These are phyloP conservation scores for Bugula neritina DNA, from an alignment of 2,888 invertebrate genomes.

Conservation along the genomic window DNA sequence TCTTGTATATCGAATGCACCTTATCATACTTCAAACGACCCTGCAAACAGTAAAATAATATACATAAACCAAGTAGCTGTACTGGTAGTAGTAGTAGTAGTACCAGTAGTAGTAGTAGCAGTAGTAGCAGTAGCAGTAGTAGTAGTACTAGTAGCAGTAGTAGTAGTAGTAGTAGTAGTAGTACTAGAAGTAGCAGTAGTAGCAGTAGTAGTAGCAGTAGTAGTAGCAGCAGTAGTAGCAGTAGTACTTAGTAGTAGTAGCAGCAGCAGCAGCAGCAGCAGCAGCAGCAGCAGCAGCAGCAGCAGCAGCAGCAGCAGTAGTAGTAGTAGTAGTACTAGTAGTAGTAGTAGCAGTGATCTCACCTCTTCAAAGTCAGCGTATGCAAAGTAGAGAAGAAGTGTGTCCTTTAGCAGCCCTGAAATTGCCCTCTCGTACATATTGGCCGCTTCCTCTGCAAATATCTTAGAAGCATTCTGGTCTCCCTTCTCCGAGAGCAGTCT, in stretches of 20 bases:
- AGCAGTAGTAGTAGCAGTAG: conserved; percentile 27
- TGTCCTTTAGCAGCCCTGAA: conserved; percentile 77
- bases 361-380: conserved; percentile 96
- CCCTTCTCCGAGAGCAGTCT: conserved; percentile 90
- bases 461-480: conserved; percentile 83
- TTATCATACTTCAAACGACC: conserved; percentile 90
- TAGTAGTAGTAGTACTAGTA: conserved; percentile 26
- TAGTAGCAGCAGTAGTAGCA: conserved; percentile 26
- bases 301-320: conserved; percentile 27
- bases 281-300: conserved; percentile 26
- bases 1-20: conserved; percentile 90
- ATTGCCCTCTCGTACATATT: conserved; percentile 92
- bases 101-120: conserved; percentile 29
- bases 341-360: conserved; percentile 28
- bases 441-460: conserved; percentile 87
- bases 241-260: no score
- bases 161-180: conserved; percentile 22
- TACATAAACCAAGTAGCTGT: no score
- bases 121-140: conserved; percentile 29
- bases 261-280: conserved; percentile 28
- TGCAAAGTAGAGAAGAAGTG: conserved; percentile 90
- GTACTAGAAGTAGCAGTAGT: conserved; percentile 25
- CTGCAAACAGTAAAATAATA: conserved; percentile 34
- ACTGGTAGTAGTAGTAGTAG: conserved; percentile 30
- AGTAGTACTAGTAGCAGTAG: conserved; percentile 27